phyloP scores from a whole-genome alignment of 2,888 invertebrate genomes.

The Heteropelma amictum region DNA sequence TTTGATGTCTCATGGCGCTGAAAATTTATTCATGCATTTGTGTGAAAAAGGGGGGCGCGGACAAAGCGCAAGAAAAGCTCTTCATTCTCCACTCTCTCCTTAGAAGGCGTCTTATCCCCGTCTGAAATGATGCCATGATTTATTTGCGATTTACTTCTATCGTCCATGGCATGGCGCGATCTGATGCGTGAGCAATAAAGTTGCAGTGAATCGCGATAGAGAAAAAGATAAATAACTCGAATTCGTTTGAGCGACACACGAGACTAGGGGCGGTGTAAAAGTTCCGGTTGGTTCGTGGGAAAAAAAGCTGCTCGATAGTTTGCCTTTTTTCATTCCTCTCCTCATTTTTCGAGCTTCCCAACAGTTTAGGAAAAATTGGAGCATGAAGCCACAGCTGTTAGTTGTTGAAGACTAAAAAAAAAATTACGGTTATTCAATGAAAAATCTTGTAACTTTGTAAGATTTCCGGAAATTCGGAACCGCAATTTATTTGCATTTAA shows the following conservation, averaged over 20 bases:
- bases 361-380: background rate
- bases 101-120: background rate
- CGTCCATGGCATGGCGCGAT: slow-evolving; percentile 5
- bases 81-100: too few relatives aligned
- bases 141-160: slow-evolving; percentile 24
- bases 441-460: too few relatives aligned
- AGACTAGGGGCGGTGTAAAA: slow-evolving; percentile 7
- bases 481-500: too few relatives aligned
- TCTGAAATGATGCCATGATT: slow-evolving; percentile 14
- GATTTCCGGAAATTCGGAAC: too few relatives aligned
- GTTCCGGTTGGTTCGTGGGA: slow-evolving; percentile 19
- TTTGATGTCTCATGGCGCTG: too few relatives aligned
- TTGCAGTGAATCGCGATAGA: slow-evolving; percentile 4
- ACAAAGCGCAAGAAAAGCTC: background rate
- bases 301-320: slow-evolving; percentile 33
- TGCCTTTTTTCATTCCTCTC: background rate
- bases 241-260: background rate
- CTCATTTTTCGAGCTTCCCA: background rate
- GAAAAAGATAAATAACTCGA: background rate
- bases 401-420: too few relatives aligned
- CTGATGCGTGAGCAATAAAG: slow-evolving; percentile 40
- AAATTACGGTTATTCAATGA: too few relatives aligned
- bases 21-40: too few relatives aligned
- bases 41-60: background rate
- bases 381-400: too few relatives aligned